Evolutionary conservation across 1,140 invertebrate species (phyloP), one percentile per base, ranked within the genome.

Genomic region (Aricia agestis): DNA sequence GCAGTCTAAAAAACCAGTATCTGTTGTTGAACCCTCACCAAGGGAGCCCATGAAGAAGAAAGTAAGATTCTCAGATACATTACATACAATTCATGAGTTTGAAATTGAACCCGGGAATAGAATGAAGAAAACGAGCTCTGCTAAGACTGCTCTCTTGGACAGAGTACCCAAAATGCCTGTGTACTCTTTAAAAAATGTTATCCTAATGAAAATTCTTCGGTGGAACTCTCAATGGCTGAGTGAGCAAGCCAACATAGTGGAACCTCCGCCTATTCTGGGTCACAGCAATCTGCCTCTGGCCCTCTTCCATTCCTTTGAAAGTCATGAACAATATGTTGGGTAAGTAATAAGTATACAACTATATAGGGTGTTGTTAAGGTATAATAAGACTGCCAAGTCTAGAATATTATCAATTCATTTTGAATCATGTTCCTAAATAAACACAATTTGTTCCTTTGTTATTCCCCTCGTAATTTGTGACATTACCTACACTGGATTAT

Each of bases 211-310:
- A 79, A 84, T 90, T 68, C 78, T 91, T 5, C 73, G 81, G 11
- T 90, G 89, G 87, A 90, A 88, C 75, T 82, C 86, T 9, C 81
- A 85, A 17, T 91, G 89, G 87, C 74, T 91, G 13, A 75, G 83
- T 59, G 86, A 89, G 76, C 86, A 90, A 75, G 72, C 81, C 7
- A 79, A 77, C 31, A 82, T 78, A 25, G 75, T 77, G 69, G 80
- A 86, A 1, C 86, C 84, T 31, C 87, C 89, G 13, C 89, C 87
- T 32, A 89, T 91, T 69, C 72, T 91, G 45, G 85, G 83, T 2
- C 81, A 87, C 69, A 82, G 81, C 75, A 84, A 83, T 70, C 69
- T 75, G 66, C 86, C 86, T 31, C 72, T 82, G 72, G 72, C 81
- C 17, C 75, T 85, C 31, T 88, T 85, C 31, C 85, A 87, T 69